phyloP scores from a whole-genome alignment of 2,888 invertebrate species.

The Ferrisia virgata region DNA sequence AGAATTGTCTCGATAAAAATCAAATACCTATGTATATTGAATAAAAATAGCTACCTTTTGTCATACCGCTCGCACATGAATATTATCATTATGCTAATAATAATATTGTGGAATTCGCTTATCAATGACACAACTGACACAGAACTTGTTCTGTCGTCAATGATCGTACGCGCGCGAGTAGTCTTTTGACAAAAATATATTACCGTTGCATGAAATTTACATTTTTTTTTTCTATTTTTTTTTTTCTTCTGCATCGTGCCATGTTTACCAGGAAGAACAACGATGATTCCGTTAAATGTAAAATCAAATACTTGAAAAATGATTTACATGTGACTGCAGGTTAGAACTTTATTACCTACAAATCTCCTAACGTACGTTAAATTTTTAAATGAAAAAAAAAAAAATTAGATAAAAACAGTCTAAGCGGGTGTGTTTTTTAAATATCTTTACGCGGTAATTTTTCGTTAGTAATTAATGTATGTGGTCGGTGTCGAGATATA shows the following conservation, averaged over 20 bases:
- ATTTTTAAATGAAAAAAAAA: background rate
- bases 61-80: background rate
- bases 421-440: background rate
- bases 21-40: background rate
- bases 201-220: background rate
- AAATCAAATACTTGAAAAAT: background rate
- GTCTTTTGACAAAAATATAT: background rate
- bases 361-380: background rate
- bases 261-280: background rate
- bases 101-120: background rate
- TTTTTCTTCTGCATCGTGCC: background rate
- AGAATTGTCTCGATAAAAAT: no score
- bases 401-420: background rate
- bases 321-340: background rate
- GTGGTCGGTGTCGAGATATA: background rate
- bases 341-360: background rate
- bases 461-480: background rate
- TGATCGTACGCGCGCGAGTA: background rate
- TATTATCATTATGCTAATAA: background rate
- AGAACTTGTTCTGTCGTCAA: constrained; percentile 3
- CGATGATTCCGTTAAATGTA: background rate
- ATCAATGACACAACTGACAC: background rate
- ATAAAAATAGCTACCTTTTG: background rate
- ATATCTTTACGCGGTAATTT: background rate
- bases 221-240: background rate